A percentile compares a stretch with the other conserved stretches of the same genome.
Evolutionary conservation across 2,888 invertebrate genomes (phyloP).

Genomic region (Torymus aiolomorphi): DNA sequence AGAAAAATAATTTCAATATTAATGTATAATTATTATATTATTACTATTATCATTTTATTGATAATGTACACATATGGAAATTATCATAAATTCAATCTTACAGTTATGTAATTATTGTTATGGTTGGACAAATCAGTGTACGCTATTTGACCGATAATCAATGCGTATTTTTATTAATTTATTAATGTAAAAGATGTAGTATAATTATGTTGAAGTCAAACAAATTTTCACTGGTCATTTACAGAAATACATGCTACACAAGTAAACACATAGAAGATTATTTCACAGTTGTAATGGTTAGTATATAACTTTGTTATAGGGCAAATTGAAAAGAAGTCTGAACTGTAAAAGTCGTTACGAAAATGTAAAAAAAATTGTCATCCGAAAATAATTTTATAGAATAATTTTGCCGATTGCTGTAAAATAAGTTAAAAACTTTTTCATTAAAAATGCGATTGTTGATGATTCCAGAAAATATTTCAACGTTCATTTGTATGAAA

Average conservation of each 20-base stretch:
- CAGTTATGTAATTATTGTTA: conserved; percentile 55
- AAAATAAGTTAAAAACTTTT: conserved; percentile 50
- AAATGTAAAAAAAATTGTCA: conserved; percentile 50
- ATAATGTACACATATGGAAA: conserved; percentile 56
- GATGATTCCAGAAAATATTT: conserved; percentile 39
- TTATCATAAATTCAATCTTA: conserved; percentile 57
- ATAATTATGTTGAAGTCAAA: conserved; percentile 42
- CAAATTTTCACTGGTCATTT: conserved; percentile 40
- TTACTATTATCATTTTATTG: conserved; percentile 57
- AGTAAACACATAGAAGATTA: conserved; percentile 40
- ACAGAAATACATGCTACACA: conserved; percentile 34
- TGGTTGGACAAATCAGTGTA: conserved; percentile 41
- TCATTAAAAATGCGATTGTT: conserved; percentile 46
- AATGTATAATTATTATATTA: conserved; percentile 51
- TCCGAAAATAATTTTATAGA: conserved; percentile 42
- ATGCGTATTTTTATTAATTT: conserved; percentile 57
- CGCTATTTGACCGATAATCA: conserved; percentile 42
- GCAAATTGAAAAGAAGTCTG: conserved; percentile 54
- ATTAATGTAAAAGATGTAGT: conserved; percentile 51
- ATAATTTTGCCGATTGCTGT: conserved; percentile 43
- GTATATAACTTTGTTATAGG: conserved; percentile 36
- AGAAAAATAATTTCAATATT: conserved; percentile 53
- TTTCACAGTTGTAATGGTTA: conserved; percentile 46
- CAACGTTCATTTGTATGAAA: conserved; percentile 44
- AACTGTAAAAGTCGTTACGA: conserved; percentile 50